Evolutionary conservation across 2,113 vertebrate genomes (phyloP).

Genomic region (Psophia crepitans): DNA sequence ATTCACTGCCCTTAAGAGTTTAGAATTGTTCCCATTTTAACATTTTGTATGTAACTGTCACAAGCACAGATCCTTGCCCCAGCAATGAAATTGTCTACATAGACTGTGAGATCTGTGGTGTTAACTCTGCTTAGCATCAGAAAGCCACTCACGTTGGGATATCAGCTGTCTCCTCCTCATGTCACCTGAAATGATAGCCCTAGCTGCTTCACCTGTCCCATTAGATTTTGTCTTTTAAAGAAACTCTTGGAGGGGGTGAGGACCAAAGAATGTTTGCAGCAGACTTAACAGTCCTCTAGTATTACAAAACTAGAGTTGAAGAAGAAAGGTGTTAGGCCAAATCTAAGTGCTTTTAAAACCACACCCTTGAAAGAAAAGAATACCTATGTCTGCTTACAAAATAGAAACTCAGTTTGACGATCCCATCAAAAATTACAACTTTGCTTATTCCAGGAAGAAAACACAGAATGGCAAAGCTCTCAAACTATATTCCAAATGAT

Average conservation of each 20-base stretch:
- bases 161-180: background rate
- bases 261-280: background rate
- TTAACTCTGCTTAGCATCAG: background rate
- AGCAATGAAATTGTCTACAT: background rate
- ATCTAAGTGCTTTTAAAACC: background rate
- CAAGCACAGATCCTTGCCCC: background rate
- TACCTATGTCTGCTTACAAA: background rate
- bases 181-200: background rate
- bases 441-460: background rate
- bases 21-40: background rate
- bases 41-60: background rate
- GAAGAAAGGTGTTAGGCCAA: background rate
- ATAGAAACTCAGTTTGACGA: background rate
- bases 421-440: background rate
- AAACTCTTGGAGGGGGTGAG: background rate
- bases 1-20: background rate
- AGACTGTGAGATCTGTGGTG: background rate
- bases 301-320: background rate
- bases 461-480: background rate
- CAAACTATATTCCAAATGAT: background rate
- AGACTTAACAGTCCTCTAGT: background rate
- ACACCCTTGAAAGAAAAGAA: background rate
- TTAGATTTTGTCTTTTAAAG: background rate
- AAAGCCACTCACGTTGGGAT: background rate
- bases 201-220: background rate